Evolutionary conservation across 2,888 invertebrate genomes (phyloP), one percentile per base, ranked within the genome.

Genomic region (Portevinia maculata): DNA sequence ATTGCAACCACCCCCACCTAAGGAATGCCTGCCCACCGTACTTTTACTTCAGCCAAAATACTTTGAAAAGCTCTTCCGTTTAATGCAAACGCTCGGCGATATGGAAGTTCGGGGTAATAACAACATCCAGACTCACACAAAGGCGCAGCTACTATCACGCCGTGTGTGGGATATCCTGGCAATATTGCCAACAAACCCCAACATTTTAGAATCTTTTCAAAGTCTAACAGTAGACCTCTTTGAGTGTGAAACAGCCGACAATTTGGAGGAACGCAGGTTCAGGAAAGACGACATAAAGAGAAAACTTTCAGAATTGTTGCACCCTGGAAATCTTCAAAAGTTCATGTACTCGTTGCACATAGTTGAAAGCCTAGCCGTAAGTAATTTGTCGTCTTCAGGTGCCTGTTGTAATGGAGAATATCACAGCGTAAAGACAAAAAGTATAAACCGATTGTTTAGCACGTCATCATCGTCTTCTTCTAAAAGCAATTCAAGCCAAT

Each of bases 91-190:
- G 0, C 91, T 98, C 17, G 97, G 97, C 52, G 94, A 95, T 86
- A 96, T 97, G 94, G 96, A 95, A 88, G 95, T 96, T 13, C 93
- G 94, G 0, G 93, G 94, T 0, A 94, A 95, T 87, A 94, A 93
- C 81, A 89, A 89, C 84, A 84, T 90, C 21, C 90, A 95, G 93
- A 94, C 96, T 0, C 96, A 97, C 86, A 96, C 96, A 1, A 97
- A 96, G 91, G 97, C 97, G 0, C 97, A 97, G 89, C 93, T 97
- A 0, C 90, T 98, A 55, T 98, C 98, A 0, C 93, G 98, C 30
- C 93, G 97, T 46, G 98, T 98, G 0, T 98, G 98, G 98, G 98
- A 98, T 88, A 96, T 98, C 60, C 92, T 98, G 21, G 97, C 97
- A 88, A 93, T 98, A 83, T 92, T 98, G 60, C 98, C 98, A 0